phyloP scores from a whole-genome alignment of 2,888 invertebrate genomes.

The Caprella mutica region DNA sequence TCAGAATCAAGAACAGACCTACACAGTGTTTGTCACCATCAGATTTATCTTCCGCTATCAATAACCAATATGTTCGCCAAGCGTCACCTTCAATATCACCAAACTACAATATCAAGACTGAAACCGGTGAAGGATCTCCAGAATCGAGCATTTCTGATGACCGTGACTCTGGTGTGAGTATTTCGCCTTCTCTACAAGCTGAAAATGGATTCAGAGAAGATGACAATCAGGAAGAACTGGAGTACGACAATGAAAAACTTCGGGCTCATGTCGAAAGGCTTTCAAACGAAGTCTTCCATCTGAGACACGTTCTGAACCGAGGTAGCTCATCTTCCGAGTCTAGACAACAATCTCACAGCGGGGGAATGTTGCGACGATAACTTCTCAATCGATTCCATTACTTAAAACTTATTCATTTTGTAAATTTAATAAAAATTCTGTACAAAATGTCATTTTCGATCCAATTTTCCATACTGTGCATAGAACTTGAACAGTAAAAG shows the following conservation, averaged over 20 bases:
- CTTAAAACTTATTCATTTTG: no score
- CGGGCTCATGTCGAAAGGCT: no score
- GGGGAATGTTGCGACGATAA: no score
- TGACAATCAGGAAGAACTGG: conserved; percentile 12
- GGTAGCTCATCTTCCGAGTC: no score
- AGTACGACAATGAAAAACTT: conserved; percentile 26
- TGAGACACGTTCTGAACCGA: no score
- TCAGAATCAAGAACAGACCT: conserved; percentile 84
- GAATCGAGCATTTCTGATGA: conserved; percentile 82
- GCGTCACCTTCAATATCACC: background rate
- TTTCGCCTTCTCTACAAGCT: conserved; percentile 13
- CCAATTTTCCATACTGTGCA: no score
- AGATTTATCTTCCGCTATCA: background rate
- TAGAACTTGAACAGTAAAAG: no score
- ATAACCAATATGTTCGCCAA: background rate
- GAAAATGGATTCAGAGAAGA: background rate
- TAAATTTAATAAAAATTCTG: no score
- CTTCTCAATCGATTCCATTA: no score
- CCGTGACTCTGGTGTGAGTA: conserved; percentile 75
- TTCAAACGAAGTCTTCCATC: no score
- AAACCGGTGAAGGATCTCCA: conserved; percentile 37
- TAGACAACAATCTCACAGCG: no score
- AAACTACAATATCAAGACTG: conserved; percentile 30
- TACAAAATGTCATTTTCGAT: no score
- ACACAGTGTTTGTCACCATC: conserved; percentile 38